Percentiles rank a stretch among this genome's conserved stretches.
These are phyloP conservation scores for Gymnarchus niloticus DNA, from an alignment of 2,113 vertebrate genomes.

Conservation along the genomic window DNA sequence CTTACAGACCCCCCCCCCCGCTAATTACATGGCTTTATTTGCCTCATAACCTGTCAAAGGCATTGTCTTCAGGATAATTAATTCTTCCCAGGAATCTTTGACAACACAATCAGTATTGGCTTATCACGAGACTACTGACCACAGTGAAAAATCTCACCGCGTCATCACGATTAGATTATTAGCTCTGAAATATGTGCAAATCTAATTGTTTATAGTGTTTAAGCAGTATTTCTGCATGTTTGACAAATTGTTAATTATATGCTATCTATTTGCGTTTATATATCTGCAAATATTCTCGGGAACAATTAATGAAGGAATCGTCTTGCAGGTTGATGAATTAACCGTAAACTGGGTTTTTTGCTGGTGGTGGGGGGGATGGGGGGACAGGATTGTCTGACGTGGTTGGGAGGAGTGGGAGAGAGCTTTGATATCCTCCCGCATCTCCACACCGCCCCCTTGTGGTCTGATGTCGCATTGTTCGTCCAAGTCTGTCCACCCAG, in stretches of 20 bases:
- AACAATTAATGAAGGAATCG: neutral
- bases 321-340: neutral
- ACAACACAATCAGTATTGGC: neutral
- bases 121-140: neutral
- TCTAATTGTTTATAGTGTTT: neutral
- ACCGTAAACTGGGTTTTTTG: neutral
- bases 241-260: neutral
- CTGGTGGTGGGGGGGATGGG: neutral
- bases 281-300: conserved; percentile 1
- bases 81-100: conserved; percentile 9
- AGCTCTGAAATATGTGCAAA: neutral
- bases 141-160: neutral
- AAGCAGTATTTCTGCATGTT: neutral
- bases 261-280: neutral
- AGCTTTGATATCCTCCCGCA: neutral
- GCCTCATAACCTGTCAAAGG: neutral
- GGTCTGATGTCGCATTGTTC: conserved; percentile 15
- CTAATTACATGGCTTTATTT: neutral
- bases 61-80: neutral
- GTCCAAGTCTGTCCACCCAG: conserved; percentile 42
- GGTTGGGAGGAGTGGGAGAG: neutral
- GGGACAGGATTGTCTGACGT: neutral
- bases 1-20: neutral
- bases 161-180: neutral
- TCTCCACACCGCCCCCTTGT: neutral